phyloP scores from a whole-genome alignment of 1,140 invertebrate genomes.

The Eueides isabella region DNA sequence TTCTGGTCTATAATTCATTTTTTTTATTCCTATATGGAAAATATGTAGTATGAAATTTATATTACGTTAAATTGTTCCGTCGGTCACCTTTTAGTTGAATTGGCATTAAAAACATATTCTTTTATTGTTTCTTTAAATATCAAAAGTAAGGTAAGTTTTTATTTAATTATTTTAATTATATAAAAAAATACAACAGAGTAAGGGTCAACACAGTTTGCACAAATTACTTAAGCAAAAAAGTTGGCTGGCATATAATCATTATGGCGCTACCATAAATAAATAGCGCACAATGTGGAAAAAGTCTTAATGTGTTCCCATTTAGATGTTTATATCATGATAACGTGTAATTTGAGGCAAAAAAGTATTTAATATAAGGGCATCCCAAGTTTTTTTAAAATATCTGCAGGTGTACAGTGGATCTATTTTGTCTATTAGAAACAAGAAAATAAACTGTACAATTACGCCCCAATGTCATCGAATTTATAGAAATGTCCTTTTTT shows the following conservation, averaged over 20 bases:
- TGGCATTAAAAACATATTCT: neutral
- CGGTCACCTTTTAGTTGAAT: neutral
- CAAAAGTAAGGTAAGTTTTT: neutral
- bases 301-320: constrained; percentile 1
- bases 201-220: neutral
- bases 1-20: neutral
- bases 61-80: neutral
- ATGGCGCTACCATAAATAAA: constrained; percentile 8
- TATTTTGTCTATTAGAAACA: constrained; percentile 51
- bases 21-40: neutral
- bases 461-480: constrained; percentile 47
- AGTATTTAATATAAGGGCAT: constrained; percentile 57
- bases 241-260: constrained; percentile 4
- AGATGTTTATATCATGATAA: constrained; percentile 18
- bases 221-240: neutral
- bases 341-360: constrained; percentile 39
- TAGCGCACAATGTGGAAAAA: constrained; percentile 3
- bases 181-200: neutral
- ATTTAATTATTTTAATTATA: neutral
- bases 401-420: constrained; percentile 64
- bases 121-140: neutral
- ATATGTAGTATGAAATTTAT: too few relatives aligned
- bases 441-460: constrained; percentile 64
- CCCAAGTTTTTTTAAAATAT: constrained; percentile 53
- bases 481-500: constrained; percentile 5